These are phyloP conservation scores for Neofelis nebulosa DNA, from an alignment of 2,113 vertebrate species.

Conservation along the genomic window DNA sequence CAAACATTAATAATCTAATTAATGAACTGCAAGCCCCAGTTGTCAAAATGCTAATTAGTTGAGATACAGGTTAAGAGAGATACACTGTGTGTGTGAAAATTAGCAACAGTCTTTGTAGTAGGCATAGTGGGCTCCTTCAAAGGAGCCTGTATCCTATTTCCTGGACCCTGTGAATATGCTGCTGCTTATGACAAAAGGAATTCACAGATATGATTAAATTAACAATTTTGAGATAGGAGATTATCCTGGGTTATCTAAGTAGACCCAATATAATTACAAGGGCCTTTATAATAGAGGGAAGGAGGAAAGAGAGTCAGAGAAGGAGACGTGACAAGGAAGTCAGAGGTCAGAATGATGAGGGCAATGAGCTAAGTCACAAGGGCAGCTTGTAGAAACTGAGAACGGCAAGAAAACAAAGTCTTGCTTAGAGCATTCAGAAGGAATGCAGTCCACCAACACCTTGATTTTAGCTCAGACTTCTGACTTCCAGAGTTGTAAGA, in stretches of 20 bases:
- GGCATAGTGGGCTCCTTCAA: not conserved
- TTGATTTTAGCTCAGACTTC: not conserved
- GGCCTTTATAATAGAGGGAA: not conserved
- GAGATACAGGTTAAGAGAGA: conserved; percentile 76
- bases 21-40: conserved; percentile 73
- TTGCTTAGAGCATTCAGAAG: not conserved
- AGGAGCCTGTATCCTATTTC: not conserved
- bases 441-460: not conserved
- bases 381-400: not conserved
- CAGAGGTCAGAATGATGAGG: not conserved
- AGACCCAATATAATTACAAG: not conserved
- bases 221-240: not conserved
- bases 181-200: not conserved
- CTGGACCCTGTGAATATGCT: not conserved
- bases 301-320: not conserved
- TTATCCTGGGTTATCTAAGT: not conserved
- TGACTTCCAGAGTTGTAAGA: not conserved
- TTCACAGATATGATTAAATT: not conserved
- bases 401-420: not conserved
- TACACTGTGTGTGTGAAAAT: conserved; percentile 18
- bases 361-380: too few relatives aligned
- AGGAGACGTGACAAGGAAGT: not conserved
- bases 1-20: conserved; percentile 80
- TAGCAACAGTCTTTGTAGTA: conserved; percentile 39
- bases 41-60: conserved; percentile 76